These are phyloP conservation scores for Ceratosolen fusciceps DNA, from an alignment of 1,140 invertebrate genomes.

Conservation along the genomic window DNA sequence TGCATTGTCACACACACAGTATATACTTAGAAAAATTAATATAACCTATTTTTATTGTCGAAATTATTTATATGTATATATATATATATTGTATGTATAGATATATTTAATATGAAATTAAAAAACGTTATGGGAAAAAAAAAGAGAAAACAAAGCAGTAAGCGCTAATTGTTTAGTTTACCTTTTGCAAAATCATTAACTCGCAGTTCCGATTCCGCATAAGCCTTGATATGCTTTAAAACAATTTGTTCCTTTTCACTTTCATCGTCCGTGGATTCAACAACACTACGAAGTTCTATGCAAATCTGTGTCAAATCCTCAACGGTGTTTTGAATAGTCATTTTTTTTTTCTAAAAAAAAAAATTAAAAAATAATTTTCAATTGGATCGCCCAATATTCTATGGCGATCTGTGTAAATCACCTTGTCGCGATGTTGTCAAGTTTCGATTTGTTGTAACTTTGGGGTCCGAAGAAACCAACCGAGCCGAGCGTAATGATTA, in stretches of 20 bases:
- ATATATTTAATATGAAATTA: slow-evolving; percentile 17
- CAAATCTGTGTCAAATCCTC: slow-evolving; percentile 63
- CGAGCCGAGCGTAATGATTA: not conserved
- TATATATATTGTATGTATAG: no score
- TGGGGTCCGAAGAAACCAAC: not conserved
- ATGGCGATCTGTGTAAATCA: slow-evolving; percentile 20
- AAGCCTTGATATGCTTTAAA: slow-evolving; percentile 63
- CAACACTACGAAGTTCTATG: slow-evolving; percentile 56
- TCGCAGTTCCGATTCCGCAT: slow-evolving; percentile 47
- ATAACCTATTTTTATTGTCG: no score
- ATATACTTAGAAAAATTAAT: not conserved
- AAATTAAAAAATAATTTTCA: no score
- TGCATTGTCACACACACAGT: not conserved
- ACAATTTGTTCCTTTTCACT: slow-evolving; percentile 60
- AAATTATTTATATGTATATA: no score
- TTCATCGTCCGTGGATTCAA: slow-evolving; percentile 51
- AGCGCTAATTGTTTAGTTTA: slow-evolving; percentile 49
- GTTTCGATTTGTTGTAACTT: slow-evolving; percentile 12
- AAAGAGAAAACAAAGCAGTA: not conserved
- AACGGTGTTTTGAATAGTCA: slow-evolving; percentile 49
- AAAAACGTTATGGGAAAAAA: not conserved
- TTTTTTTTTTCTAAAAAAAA: slow-evolving; percentile 19
- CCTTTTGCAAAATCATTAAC: slow-evolving; percentile 67
- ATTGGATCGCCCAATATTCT: not conserved
- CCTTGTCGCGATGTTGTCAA: slow-evolving; percentile 28